These are phyloP conservation scores for Notothenia coriiceps DNA, from an alignment of 2,113 vertebrate species.

Conservation along the genomic window DNA sequence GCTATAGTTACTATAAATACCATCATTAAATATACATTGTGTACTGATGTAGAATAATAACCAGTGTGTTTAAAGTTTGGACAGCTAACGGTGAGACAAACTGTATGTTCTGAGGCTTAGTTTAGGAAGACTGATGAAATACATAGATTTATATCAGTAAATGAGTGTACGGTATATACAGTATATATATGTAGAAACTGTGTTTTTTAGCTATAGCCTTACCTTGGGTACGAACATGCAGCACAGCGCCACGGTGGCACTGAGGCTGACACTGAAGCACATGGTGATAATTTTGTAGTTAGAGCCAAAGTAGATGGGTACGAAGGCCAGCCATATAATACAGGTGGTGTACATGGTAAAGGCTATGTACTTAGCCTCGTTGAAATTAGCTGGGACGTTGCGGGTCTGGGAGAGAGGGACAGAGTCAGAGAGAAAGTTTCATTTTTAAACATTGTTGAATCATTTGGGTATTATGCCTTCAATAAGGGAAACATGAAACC, in stretches of 20 bases:
- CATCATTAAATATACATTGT: not conserved
- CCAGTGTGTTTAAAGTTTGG: not conserved
- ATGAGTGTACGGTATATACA: not conserved
- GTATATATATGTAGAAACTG: not conserved
- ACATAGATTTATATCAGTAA: not conserved
- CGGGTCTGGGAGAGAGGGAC: slow-evolving; percentile 83
- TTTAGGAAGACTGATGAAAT: not conserved
- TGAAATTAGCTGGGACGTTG: slow-evolving; percentile 98
- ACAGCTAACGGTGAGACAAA: not conserved
- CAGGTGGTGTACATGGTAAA: slow-evolving; percentile 99
- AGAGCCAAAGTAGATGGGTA: slow-evolving; percentile 99
- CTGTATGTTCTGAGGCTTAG: not conserved
- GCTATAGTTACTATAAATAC: not conserved
- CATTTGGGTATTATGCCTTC: not conserved
- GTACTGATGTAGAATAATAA: slow-evolving; percentile 1
- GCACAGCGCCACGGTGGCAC: slow-evolving; percentile 95
- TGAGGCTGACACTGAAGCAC: slow-evolving; percentile 98
- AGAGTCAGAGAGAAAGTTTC: slow-evolving; percentile 1
- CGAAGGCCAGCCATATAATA: slow-evolving; percentile 99
- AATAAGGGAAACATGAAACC: not conserved
- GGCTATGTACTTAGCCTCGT: slow-evolving; percentile 98
- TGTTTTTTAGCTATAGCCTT: slow-evolving; percentile 24
- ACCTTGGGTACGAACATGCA: slow-evolving; percentile 99
- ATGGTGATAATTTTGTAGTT: slow-evolving; percentile 99
- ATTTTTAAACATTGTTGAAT: not conserved